Conservation (phyloP, 2,888 invertebrate species). For the Eumerus sabulonum region DNA sequence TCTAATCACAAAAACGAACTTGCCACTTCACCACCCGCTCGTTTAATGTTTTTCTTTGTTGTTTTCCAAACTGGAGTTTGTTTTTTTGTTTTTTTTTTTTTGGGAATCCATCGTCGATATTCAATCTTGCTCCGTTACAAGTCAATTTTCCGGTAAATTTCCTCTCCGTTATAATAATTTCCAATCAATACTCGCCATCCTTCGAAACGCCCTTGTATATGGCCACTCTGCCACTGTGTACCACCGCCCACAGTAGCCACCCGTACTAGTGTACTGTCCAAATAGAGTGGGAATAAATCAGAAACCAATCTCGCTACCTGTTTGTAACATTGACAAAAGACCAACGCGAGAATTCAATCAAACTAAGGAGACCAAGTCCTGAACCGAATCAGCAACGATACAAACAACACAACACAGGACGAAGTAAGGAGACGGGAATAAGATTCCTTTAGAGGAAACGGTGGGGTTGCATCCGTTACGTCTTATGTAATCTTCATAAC, state of each 20-base stretch:
- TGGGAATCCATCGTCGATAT: constrained; percentile 60
- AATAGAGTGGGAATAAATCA: constrained; percentile 58
- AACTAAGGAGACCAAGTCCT: constrained; percentile 36
- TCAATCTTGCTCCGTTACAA: constrained; percentile 70
- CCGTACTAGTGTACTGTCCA: constrained; percentile 18
- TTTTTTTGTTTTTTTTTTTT: background rate
- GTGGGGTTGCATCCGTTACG: constrained; percentile 49
- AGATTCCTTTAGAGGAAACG: constrained; percentile 33
- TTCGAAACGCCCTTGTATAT: constrained; percentile 15
- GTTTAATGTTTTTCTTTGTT: background rate
- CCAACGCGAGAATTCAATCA: constrained; percentile 69
- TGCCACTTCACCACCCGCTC: background rate
- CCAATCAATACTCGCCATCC: constrained; percentile 75
- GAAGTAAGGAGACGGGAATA: background rate
- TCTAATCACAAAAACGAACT: constrained; percentile 51
- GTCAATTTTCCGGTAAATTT: constrained; percentile 78
- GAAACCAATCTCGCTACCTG: constrained; percentile 68
- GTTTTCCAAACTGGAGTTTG: constrained; percentile 44
- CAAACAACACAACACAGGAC: background rate
- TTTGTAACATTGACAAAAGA: constrained; percentile 68
- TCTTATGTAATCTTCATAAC: constrained; percentile 65
- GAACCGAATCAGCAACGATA: background rate
- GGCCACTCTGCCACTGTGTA: constrained; percentile 40
- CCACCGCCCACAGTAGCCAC: constrained; percentile 9
- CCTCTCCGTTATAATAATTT: constrained; percentile 77